phyloP scores from a whole-genome alignment of 2,797 vertebrate genomes.

The Myotis vivesi region DNA sequence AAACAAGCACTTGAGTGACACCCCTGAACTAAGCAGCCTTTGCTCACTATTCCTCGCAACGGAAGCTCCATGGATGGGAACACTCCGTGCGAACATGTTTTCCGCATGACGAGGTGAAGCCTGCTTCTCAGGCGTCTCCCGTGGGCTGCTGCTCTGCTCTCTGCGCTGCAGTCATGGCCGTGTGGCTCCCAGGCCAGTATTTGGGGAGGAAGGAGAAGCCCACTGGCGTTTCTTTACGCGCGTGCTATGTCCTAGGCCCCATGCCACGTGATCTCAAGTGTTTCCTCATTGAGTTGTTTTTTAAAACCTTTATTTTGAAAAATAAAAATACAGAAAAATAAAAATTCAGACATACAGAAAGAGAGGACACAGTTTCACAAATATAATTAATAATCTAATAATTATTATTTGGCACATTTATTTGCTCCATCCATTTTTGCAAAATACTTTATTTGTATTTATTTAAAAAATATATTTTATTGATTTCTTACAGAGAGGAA shows the following conservation, averaged over 20 bases:
- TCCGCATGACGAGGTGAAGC: background rate
- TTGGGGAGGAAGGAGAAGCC: background rate
- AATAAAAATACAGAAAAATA: background rate
- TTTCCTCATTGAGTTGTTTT: background rate
- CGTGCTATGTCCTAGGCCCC: background rate
- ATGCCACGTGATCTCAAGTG: background rate
- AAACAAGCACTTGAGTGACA: background rate
- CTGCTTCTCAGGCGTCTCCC: background rate
- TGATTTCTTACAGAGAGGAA: too few relatives aligned
- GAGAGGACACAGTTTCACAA: background rate
- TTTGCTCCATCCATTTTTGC: background rate
- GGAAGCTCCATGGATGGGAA: background rate
- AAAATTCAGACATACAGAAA: background rate
- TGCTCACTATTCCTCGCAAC: background rate
- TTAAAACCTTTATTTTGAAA: conserved; percentile 14
- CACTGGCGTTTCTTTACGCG: background rate
- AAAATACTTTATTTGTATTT: background rate
- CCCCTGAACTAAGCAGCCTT: background rate
- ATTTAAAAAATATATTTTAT: too few relatives aligned
- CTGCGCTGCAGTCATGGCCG: background rate
- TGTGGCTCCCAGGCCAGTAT: background rate
- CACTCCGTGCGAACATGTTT: background rate
- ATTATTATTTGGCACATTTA: background rate
- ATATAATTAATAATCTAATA: background rate
- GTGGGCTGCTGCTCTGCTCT: background rate